phyloP scores from a whole-genome alignment of 2,113 vertebrate species.

The Beaufortia kweichowensis region DNA sequence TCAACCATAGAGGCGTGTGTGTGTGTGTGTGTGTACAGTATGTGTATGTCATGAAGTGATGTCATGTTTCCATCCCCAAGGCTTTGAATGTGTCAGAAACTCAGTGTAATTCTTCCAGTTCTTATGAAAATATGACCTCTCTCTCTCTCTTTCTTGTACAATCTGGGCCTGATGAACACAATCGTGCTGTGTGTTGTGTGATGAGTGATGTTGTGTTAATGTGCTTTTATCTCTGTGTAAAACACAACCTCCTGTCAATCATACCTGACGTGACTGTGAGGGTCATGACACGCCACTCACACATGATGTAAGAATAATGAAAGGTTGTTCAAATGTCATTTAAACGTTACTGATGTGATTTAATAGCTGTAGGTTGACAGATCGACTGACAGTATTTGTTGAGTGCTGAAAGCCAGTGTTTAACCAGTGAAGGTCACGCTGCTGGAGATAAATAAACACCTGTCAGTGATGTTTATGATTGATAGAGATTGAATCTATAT shows the following conservation, averaged over 20 bases:
- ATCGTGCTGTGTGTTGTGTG: not conserved
- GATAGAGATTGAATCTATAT: not conserved
- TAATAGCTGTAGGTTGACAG: too few species aligned
- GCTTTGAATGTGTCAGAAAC: conserved; percentile 56
- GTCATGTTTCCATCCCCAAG: conserved; percentile 64
- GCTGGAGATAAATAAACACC: not conserved
- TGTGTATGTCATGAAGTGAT: conserved; percentile 42
- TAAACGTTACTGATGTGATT: too few species aligned
- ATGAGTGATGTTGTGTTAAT: not conserved
- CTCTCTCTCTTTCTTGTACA: conserved; percentile 20
- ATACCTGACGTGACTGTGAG: not conserved
- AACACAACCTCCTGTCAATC: not conserved
- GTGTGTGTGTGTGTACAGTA: not conserved
- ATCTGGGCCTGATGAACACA: conserved; percentile 27
- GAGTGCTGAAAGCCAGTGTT: not conserved
- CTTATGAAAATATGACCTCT: conserved; percentile 55
- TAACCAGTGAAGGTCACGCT: not conserved
- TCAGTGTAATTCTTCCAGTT: conserved; percentile 49
- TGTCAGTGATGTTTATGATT: not conserved
- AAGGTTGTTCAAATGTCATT: too few species aligned
- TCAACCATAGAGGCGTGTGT: not conserved
- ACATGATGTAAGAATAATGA: too few species aligned
- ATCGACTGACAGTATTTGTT: too few species aligned
- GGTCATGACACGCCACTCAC: too few species aligned
- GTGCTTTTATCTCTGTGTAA: not conserved